Percentiles rank a stretch among this genome's conserved stretches.
phyloP scores from a whole-genome alignment of 1,140 invertebrate species.

The Vanessa atalanta region DNA sequence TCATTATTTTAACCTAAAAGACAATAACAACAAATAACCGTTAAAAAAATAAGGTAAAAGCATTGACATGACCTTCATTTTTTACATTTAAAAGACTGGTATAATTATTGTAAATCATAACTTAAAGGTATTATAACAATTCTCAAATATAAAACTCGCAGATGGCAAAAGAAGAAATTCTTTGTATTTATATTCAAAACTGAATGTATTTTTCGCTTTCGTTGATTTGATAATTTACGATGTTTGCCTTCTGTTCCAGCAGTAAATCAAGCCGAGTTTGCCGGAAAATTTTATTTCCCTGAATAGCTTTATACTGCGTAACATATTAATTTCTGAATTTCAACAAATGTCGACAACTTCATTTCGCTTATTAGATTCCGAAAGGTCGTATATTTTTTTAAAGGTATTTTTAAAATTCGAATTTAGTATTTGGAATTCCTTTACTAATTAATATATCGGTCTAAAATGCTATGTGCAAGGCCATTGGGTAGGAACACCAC shows the following conservation, averaged over 20 bases:
- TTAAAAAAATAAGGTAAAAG: too few species aligned
- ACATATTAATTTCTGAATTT: slow-evolving; percentile 22
- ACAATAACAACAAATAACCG: too few species aligned
- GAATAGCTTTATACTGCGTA: slow-evolving; percentile 7
- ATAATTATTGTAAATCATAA: neutral
- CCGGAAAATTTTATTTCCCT: slow-evolving; percentile 23
- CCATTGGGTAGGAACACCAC: too few species aligned
- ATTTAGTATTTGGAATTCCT: too few species aligned
- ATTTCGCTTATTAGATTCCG: neutral
- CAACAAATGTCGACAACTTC: slow-evolving; percentile 6
- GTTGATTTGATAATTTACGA: slow-evolving; percentile 51
- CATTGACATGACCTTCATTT: neutral
- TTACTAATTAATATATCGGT: too few species aligned
- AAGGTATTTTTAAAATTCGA: neutral
- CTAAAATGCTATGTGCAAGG: too few species aligned
- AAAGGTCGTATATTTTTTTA: too few species aligned
- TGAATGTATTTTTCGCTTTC: slow-evolving; percentile 35
- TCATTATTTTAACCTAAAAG: too few species aligned
- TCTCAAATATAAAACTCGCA: slow-evolving; percentile 1
- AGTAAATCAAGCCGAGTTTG: slow-evolving; percentile 43
- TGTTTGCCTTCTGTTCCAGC: slow-evolving; percentile 47
- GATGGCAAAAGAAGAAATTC: slow-evolving; percentile 14
- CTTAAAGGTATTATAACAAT: neutral
- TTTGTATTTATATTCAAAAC: slow-evolving; percentile 37
- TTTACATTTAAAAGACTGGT: neutral